Percentiles rank a stretch among this genome's conserved stretches.
Evolutionary conservation across 2,888 invertebrate genomes (phyloP).

Genomic region (Lottia gigantea): DNA sequence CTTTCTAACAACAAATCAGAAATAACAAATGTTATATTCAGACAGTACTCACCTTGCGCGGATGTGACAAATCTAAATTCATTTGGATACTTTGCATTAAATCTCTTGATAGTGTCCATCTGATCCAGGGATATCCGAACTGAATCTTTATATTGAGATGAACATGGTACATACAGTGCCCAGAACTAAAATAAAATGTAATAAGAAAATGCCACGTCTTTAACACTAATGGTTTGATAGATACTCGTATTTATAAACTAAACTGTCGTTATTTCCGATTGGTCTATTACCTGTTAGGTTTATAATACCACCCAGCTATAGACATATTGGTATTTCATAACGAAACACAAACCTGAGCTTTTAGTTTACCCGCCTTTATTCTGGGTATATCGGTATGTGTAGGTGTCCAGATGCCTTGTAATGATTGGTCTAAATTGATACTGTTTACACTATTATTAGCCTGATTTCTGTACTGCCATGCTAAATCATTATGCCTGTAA

Average conservation of each 20-base stretch:
- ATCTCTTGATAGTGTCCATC: constrained; percentile 85
- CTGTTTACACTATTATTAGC: constrained; percentile 47
- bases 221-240: not conserved
- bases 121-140: constrained; percentile 87
- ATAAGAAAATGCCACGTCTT: not conserved
- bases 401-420: constrained; percentile 64
- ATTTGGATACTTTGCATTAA: constrained; percentile 83
- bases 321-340: too few relatives aligned
- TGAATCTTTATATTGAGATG: constrained; percentile 84
- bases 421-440: constrained; percentile 74
- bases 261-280: too few relatives aligned
- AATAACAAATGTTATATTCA: too few relatives aligned
- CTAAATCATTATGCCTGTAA: constrained; percentile 62
- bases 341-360: constrained; percentile 76
- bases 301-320: too few relatives aligned
- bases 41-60: constrained; percentile 75
- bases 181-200: constrained; percentile 76
- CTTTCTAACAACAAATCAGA: too few relatives aligned
- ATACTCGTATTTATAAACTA: too few relatives aligned
- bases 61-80: constrained; percentile 74
- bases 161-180: constrained; percentile 87
- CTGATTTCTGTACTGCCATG: constrained; percentile 44
- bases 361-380: constrained; percentile 82
- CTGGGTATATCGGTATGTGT: constrained; percentile 88
- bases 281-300: too few relatives aligned